Conservation (phyloP, 2,113 vertebrate species). For the Platichthys flesus region DNA sequence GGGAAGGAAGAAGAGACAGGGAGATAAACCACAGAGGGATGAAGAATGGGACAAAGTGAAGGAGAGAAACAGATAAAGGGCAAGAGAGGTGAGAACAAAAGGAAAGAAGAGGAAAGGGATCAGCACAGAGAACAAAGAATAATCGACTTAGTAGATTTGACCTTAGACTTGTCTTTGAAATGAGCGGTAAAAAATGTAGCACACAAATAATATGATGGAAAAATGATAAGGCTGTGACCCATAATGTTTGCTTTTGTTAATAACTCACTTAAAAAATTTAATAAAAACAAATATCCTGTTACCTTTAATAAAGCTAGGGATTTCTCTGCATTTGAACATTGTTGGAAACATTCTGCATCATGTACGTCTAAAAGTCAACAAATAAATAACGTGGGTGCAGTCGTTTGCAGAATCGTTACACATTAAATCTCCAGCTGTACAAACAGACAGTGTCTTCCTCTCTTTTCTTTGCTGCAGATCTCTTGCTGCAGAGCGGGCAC, state of each 20-base stretch:
- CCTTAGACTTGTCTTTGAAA: neutral
- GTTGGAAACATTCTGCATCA: neutral
- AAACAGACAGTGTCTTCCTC: no score
- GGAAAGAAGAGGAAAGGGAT: neutral
- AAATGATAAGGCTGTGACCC: no score
- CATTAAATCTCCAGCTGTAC: no score
- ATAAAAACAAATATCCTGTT: no score
- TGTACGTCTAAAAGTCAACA: no score
- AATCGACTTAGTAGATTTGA: neutral
- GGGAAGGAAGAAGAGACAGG: neutral
- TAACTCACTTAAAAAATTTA: no score
- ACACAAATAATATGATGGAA: no score
- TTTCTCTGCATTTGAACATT: neutral
- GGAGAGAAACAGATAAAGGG: neutral
- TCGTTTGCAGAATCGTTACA: no score
- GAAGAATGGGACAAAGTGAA: neutral
- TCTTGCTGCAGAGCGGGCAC: conserved; percentile 41
- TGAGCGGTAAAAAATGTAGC: neutral
- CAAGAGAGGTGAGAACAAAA: neutral
- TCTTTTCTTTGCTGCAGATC: neutral
- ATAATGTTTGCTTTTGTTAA: no score
- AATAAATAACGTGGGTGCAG: no score
- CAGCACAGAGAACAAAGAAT: neutral
- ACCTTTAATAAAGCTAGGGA: neutral
- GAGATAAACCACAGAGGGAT: neutral